Base-by-base conservation (phyloP, 1,140 invertebrate species). In the Chymomyza costata region DNA sequence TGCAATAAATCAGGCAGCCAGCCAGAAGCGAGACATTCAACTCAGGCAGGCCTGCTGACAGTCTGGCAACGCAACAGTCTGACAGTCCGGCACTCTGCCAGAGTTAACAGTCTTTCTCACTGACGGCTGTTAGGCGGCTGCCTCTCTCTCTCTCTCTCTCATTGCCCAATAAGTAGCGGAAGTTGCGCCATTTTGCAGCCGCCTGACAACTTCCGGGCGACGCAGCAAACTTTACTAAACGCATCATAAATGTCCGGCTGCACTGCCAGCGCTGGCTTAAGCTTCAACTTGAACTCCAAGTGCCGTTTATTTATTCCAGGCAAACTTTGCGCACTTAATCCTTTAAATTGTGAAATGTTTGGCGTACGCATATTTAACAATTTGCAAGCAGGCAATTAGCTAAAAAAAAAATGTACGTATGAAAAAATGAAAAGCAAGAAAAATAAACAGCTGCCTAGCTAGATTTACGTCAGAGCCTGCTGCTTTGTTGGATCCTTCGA, bases 1-100 rank as follows among this genome's bases (percentile, higher is more conserved):
- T 71, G 71, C 66, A 66, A 76, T 76, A 76, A 76, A 76, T 76
- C 71, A 78, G 57, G 35, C 66, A 58, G 54, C 71, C 62, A 66
- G 57, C 54, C 58, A 53, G 16, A n/a, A n/a, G n/a, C n/a, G n/a
- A n/a, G n/a, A n/a, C n/a, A n/a, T n/a, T n/a, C n/a, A n/a, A n/a
- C n/a, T n/a, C n/a, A n/a, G n/a, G n/a, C n/a, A n/a, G n/a, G n/a
- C n/a, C n/a, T n/a, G n/a, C n/a, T n/a, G n/a, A n/a, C n/a, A n/a
- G n/a, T n/a, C n/a, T n/a, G n/a, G n/a, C n/a, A n/a, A n/a, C n/a
- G n/a, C n/a, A n/a, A 44, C 48, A 53, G 41, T 53, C 46, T 3
- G 8, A 25, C 30, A 35, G 31, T 46, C 37, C 11, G 18, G 10
- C 11, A 35, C 11, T 39, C 19, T 35, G 15, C 28, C 21, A 18